These are phyloP conservation scores for Trissoscelio sp. DNA, from an alignment of 2,888 invertebrate genomes.

Conservation along the genomic window DNA sequence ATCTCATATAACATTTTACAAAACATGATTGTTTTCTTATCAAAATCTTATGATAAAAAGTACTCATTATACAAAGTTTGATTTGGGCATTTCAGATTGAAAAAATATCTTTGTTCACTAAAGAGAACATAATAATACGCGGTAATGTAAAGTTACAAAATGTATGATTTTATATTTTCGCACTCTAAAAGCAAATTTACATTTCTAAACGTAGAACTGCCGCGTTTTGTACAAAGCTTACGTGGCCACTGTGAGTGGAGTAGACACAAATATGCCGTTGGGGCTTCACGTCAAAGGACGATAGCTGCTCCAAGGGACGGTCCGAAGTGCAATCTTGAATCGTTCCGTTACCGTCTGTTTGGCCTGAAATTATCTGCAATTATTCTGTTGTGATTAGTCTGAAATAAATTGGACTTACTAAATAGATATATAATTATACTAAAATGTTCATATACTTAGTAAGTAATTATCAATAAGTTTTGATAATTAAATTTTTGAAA, in stretches of 20 bases:
- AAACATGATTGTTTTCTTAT: background rate
- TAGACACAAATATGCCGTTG: background rate
- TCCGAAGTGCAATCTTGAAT: background rate
- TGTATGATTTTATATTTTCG: background rate
- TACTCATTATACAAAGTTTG: background rate
- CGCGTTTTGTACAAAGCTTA: slow-evolving; percentile 20
- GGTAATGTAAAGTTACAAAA: background rate
- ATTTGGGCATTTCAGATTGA: background rate
- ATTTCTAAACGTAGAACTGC: background rate
- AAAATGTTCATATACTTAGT: background rate
- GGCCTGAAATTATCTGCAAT: slow-evolving; percentile 44
- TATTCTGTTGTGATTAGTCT: slow-evolving; percentile 7
- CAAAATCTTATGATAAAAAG: background rate
- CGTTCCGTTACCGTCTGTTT: slow-evolving; percentile 32
- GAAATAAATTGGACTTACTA: background rate
- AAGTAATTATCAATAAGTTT: too few relatives aligned
- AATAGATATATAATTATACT: background rate
- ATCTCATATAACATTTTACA: background rate
- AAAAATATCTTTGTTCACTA: background rate
- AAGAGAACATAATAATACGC: background rate
- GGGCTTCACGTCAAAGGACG: slow-evolving; percentile 72
- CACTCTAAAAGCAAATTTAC: slow-evolving; percentile 17
- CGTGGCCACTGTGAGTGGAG: background rate
- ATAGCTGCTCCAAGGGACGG: slow-evolving; percentile 63
- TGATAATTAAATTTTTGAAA: too few relatives aligned